Percentiles rank a stretch among this genome's conserved stretches.
These are phyloP conservation scores for Caradrina kadenii DNA, from an alignment of 2,888 invertebrate genomes.

Conservation along the genomic window DNA sequence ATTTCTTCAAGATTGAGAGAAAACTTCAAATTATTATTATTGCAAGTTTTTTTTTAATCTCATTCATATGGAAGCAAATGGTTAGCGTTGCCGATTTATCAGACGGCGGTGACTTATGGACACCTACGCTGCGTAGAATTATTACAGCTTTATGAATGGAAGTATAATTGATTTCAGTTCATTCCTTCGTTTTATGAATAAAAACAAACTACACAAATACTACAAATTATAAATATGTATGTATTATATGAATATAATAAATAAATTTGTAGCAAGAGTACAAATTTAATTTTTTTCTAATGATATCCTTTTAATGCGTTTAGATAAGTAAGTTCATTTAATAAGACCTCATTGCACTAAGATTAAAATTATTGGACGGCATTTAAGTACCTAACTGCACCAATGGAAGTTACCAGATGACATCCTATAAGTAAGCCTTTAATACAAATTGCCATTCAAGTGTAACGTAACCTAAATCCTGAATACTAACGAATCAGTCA, in stretches of 20 bases:
- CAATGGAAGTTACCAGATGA: neutral
- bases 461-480: neutral
- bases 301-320: neutral
- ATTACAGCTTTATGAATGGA: slow-evolving; percentile 82
- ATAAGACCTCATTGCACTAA: neutral
- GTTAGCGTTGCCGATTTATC: slow-evolving; percentile 71
- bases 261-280: slow-evolving; percentile 34
- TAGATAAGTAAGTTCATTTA: neutral
- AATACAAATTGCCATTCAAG: neutral
- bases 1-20: neutral
- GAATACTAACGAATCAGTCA: neutral
- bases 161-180: slow-evolving; percentile 82
- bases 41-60: slow-evolving; percentile 7
- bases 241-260: too few species aligned
- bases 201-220: too few species aligned
- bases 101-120: slow-evolving; percentile 76
- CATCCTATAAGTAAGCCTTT: neutral
- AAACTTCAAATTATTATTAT: neutral
- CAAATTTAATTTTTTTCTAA: slow-evolving; percentile 10
- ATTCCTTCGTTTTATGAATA: slow-evolving; percentile 75
- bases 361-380: neutral
- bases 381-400: neutral
- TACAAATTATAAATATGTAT: too few species aligned
- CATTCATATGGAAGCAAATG: slow-evolving; percentile 34
- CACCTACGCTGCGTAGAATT: slow-evolving; percentile 81